These are phyloP conservation scores for Austrofundulus limnaeus DNA, from an alignment of 2,113 vertebrate genomes.

Conservation along the genomic window DNA sequence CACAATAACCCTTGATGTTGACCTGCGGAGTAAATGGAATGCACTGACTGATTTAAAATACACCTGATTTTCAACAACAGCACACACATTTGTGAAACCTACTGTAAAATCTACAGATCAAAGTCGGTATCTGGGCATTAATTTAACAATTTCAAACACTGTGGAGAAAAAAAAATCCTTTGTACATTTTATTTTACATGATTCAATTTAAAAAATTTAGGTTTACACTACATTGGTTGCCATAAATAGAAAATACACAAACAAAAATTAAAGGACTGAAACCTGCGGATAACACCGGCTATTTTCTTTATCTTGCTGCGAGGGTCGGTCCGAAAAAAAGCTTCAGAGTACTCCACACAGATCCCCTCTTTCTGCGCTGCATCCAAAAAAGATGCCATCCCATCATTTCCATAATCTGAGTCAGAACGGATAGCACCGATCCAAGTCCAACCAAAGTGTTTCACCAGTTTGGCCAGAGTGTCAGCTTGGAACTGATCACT, in stretches of 20 bases:
- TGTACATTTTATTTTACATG: too few relatives aligned
- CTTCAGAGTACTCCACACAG: slow-evolving; percentile 73
- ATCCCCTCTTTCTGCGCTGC: slow-evolving; percentile 64
- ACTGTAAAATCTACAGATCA: not conserved
- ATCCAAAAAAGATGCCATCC: slow-evolving; percentile 67
- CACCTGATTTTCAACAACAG: not conserved
- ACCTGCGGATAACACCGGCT: slow-evolving; percentile 70
- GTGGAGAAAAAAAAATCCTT: not conserved
- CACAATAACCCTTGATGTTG: not conserved
- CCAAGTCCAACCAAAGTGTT: slow-evolving; percentile 79
- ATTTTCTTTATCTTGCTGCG: slow-evolving; percentile 57
- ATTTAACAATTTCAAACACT: not conserved
- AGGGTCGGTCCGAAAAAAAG: slow-evolving; percentile 59
- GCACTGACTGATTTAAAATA: too few relatives aligned
- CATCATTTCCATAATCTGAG: slow-evolving; percentile 73
- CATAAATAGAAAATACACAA: not conserved
- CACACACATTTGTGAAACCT: not conserved
- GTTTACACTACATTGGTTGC: too few relatives aligned
- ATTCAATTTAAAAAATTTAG: too few relatives aligned
- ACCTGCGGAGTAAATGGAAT: not conserved
- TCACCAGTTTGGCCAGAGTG: slow-evolving; percentile 69
- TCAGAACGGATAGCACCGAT: slow-evolving; percentile 77
- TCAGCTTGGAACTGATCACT: slow-evolving; percentile 77
- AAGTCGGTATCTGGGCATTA: not conserved
- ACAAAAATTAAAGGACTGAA: not conserved